Base-by-base conservation (phyloP, 2,113 vertebrate genomes). In the Aphyosemion australe region DNA sequence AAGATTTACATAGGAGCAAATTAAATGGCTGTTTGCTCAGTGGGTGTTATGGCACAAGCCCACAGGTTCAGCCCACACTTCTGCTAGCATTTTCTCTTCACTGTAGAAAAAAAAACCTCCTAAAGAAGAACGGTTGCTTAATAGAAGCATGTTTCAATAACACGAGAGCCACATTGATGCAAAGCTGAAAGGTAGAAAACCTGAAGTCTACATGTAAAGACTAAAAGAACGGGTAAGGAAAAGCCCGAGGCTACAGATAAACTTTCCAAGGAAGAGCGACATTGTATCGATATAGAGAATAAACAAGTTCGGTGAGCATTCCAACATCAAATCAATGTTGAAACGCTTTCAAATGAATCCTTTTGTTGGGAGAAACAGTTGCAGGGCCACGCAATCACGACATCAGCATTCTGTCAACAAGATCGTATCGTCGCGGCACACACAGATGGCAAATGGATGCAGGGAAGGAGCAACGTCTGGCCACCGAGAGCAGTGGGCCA, bases 371-470 rank as follows among this genome's bases (percentile, higher is more conserved):
- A 61, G 65, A 75, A 61, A 64, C 52, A 48, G 57, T 62, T 63
- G 41, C 66, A 66, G 53, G 43, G 67, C 68, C n/a, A 39, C 1
- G 37, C 54, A 39, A 58, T 52, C 13, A 61, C 63, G 56, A 74
- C 70, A 66, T 78, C 60, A 69, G 12, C 58, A 26, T 64, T 76
- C 50, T 56, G 32, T 45, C n/a, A 11, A 47, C 48, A 37, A 53
- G 63, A 75, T 63, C 74, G 76, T 58, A 68, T 69, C 61, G 47
- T 43, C 42, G 45, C 11, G 49, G 41, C 45, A 69, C 74, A 78
- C 84, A 78, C 91, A 92, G 89, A 91, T 92, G 91, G 89, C 76
- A 75, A 90, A 86, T 31, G 78, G 77, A 48, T 71, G 80, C 57
- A 56, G 62, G 65, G 73, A 31, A 65, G n/a, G 21, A 78, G 59